Percentiles rank a stretch among this genome's conserved stretches.
Evolutionary conservation across 2,797 vertebrate genomes (phyloP).

Genomic region (Arrhamphus sclerolepis): DNA sequence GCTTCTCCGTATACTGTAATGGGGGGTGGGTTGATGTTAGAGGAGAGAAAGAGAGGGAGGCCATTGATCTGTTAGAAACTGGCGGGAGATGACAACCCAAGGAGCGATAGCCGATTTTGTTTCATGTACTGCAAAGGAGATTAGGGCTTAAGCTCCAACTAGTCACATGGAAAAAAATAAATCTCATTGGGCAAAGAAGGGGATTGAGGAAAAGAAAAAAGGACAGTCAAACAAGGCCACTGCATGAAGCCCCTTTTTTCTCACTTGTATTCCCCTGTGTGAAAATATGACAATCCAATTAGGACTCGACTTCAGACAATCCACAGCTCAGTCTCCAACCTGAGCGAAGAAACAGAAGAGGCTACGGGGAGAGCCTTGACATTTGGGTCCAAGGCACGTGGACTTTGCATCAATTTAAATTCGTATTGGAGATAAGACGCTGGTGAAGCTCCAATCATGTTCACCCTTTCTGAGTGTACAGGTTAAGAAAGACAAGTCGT

Average conservation of each 20-base stretch:
- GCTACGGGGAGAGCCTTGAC: slow-evolving; percentile 20
- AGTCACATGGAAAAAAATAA: slow-evolving; percentile 41
- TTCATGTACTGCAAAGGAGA: slow-evolving; percentile 66
- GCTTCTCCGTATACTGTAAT: slow-evolving; percentile 19
- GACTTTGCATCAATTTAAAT: slow-evolving; percentile 20
- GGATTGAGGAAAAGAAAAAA: slow-evolving; percentile 56
- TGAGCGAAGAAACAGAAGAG: slow-evolving; percentile 25
- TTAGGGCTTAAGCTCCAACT: slow-evolving; percentile 66
- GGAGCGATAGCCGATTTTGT: slow-evolving; percentile 53
- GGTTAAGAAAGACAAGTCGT: slow-evolving; percentile 12
- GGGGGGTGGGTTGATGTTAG: slow-evolving; percentile 21
- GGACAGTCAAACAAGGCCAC: slow-evolving; percentile 57
- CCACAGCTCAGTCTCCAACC: slow-evolving; percentile 29
- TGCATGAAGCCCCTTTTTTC: slow-evolving; percentile 43
- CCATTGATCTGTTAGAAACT: slow-evolving; percentile 59
- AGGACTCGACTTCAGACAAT: slow-evolving; percentile 51
- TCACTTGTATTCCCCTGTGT: slow-evolving; percentile 57
- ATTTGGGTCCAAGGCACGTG: slow-evolving; percentile 30
- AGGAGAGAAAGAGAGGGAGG: slow-evolving; percentile 16
- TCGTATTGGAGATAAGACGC: slow-evolving; percentile 33
- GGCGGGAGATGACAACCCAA: slow-evolving; percentile 49
- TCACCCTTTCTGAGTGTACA: slow-evolving; percentile 1
- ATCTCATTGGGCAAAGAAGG: slow-evolving; percentile 47
- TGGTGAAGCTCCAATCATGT: slow-evolving; percentile 23
- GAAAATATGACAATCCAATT: slow-evolving; percentile 77